A percentile compares a stretch with the other conserved stretches of the same genome.
Conservation (phyloP, 2,797 vertebrate genomes). For the Rhinophrynus dorsalis region DNA sequence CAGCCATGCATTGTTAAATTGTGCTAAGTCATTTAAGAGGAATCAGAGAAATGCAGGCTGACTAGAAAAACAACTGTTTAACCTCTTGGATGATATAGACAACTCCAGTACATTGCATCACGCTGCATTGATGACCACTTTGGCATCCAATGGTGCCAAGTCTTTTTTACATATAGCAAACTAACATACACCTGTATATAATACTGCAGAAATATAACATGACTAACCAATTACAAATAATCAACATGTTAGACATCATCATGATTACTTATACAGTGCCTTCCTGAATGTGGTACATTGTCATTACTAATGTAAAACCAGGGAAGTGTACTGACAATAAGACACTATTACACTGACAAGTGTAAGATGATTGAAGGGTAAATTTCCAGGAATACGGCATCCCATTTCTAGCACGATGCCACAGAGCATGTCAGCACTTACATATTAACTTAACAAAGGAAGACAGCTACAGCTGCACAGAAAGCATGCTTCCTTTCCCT, state of each 20-base stretch:
- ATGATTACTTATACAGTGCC: background rate
- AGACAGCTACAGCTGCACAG: conserved; percentile 17
- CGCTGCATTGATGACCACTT: no score
- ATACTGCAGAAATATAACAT: background rate
- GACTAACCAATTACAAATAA: background rate
- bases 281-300: background rate
- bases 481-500: conserved; percentile 5
- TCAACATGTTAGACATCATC: background rate
- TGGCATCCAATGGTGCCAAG: no score
- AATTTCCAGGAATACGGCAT: conserved; percentile 20
- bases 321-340: background rate
- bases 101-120: no score
- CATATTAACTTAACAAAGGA: conserved; percentile 33
- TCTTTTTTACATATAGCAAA: no score
- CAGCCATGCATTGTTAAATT: no score
- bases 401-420: conserved; percentile 3
- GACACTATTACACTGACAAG: conserved; percentile 21
- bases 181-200: no score
- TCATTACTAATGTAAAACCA: background rate
- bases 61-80: no score
- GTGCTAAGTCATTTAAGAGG: no score
- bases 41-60: no score
- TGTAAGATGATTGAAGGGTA: conserved; percentile 2
- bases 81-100: no score
- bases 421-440: conserved; percentile 29